Evolutionary conservation across 2,797 vertebrate genomes (phyloP), one percentile per base, ranked within the genome.

Genomic region (Eremophila alpestris): DNA sequence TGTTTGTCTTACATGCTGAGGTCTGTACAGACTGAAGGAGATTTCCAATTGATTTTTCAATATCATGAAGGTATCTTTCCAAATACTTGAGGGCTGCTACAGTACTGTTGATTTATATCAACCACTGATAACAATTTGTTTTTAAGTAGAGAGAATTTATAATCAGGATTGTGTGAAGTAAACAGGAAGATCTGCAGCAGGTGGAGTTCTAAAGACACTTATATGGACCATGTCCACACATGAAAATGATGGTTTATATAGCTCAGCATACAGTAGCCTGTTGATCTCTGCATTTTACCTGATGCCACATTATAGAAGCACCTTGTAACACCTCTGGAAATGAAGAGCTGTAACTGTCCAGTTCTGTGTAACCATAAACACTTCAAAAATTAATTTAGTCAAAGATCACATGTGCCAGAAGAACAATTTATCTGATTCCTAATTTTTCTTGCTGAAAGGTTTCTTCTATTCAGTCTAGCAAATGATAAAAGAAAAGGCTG

Each of bases 1-100:
- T 77, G 64, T 64, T 87, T 86, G 83, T 73, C 95, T 91, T 86
- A 75, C 26, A 11, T 51, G 41, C 89, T 76, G 65, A 46, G 73
- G 41, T 89, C 77, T 51, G 41, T 64, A 51, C 5, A 81, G 65
- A 80, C 30, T 29, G 60, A 56, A 69, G 91, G 67, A 76, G 84
- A 75, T 90, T 95, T 93, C 70, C 63, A 56, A 14, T 17, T 77
- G 73, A 77, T 40, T 91, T 95, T 52, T 79, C 90, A 94, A 14
- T 92, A 77, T 65, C 48, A 13, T 30, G 21, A 54, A 86, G 52
- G 56, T 91, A 51, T 80, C 41, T 84, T 94, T 92, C 87, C 45
- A 52, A 84, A 27, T 32, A 69, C n/a, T 92, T 74, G 34, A 95
- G 91, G 46, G 45, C 71, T 79, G 22, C 49, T 79, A 49, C 16